phyloP scores from a whole-genome alignment of 2,888 invertebrate species.

The Thymelicus acteon region DNA sequence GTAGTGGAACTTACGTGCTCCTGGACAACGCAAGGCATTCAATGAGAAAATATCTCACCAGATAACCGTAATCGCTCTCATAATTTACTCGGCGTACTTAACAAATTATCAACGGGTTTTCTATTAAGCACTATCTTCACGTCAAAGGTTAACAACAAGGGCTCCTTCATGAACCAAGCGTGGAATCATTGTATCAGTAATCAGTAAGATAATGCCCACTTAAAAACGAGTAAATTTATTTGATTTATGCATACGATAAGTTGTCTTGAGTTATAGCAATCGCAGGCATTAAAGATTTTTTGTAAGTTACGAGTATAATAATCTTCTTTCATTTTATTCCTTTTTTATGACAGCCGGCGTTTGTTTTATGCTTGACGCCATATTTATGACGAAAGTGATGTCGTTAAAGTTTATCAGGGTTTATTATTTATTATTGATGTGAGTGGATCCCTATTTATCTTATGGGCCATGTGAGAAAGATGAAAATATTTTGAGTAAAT shows the following conservation, averaged over 20 bases:
- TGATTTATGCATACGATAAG: slow-evolving; percentile 75
- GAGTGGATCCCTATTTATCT: background rate
- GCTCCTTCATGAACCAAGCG: slow-evolving; percentile 54
- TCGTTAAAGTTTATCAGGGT: slow-evolving; percentile 24
- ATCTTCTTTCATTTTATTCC: slow-evolving; percentile 34
- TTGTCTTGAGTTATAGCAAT: slow-evolving; percentile 10
- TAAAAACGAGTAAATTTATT: slow-evolving; percentile 72
- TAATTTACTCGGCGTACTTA: slow-evolving; percentile 16
- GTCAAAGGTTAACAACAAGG: slow-evolving; percentile 59
- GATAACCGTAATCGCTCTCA: slow-evolving; percentile 31
- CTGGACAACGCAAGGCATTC: slow-evolving; percentile 10
- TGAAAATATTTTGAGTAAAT: background rate
- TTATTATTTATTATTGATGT: slow-evolving; percentile 12
- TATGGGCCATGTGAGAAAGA: background rate
- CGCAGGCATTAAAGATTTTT: slow-evolving; percentile 48
- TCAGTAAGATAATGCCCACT: slow-evolving; percentile 73
- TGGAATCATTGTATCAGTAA: slow-evolving; percentile 67
- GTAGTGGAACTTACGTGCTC: background rate
- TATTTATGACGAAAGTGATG: slow-evolving; percentile 24
- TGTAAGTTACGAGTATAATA: slow-evolving; percentile 38
- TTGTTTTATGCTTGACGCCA: slow-evolving; percentile 39
- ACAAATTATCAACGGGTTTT: slow-evolving; percentile 24
- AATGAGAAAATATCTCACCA: slow-evolving; percentile 25
- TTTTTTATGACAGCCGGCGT: slow-evolving; percentile 39
- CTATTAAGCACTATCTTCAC: slow-evolving; percentile 29